Evolutionary conservation across 2,888 invertebrate genomes (phyloP), one percentile per base, ranked within the genome.

Genomic region (Netelia inedita): DNA sequence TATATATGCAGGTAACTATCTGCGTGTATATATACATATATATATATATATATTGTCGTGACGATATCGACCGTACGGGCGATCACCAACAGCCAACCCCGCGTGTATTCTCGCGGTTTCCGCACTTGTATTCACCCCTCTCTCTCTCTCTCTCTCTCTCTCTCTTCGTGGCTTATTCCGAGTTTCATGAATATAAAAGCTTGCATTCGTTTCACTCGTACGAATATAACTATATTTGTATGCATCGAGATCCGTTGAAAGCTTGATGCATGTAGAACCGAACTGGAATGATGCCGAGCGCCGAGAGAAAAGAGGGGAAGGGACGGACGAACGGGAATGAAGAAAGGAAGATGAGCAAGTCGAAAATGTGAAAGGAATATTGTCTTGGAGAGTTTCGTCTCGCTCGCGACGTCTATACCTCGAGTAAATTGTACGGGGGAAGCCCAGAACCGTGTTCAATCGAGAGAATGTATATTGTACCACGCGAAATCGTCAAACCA

Each of bases 321-420:
- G 28, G 59, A 59, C 46, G 68, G n/a, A 3, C 41, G 68, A 3
- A 71, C 21, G 35, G 14, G n/a, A 9, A 16, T 19, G 57, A 16
- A 19, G 16, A 57, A 19, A 57, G 57, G 19, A 19, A 57, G 57
- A 16, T 11, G 46, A 46, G 14, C 46, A 14, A 46, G 46, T 9
- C n/a, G 57, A 72, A 57, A 61, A 41, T 69, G 19, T 78, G 78
- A 78, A 61, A 71, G 78, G 35, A 71, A 78, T 78, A 78, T 69
- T 28, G 61, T 35, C 28, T 46, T 23, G 53, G 50, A 1, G 69
- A 69, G 19, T 69, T 61, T 78, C 69, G 59, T 66, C 41, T 41
- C 61, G 35, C 43, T 23, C 16, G 16, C 19, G 57, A 16, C 19
- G 0, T 57, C 8, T 16, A 46, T 57, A 16, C 35, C 43, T 35